Conservation (phyloP, 2,888 invertebrate genomes). For the Alcis repandata region DNA sequence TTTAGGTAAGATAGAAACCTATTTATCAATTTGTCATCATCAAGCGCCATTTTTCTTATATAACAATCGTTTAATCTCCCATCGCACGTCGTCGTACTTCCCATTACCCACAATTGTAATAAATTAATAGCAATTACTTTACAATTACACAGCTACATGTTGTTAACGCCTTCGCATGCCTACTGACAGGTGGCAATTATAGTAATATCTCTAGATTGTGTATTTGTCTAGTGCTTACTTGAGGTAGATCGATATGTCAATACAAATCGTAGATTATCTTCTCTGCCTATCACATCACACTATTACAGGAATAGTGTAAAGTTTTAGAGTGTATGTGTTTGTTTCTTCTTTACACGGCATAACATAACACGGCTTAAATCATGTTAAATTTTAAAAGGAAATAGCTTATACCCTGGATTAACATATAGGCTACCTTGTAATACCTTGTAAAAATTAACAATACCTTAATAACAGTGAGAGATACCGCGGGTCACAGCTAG, state of each 20-base stretch:
- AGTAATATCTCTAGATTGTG: too few species aligned
- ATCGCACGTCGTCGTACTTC: background rate
- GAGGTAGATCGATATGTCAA: background rate
- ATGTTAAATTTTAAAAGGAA: too few species aligned
- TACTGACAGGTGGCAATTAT: slow-evolving; percentile 10
- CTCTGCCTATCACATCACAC: background rate
- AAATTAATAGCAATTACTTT: slow-evolving; percentile 8
- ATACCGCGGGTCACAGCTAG: too few species aligned
- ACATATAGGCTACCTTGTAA: too few species aligned
- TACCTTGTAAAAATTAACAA: too few species aligned
- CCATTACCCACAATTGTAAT: background rate
- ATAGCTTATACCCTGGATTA: too few species aligned
- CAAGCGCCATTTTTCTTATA: background rate
- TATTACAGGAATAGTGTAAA: background rate
- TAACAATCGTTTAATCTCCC: slow-evolving; percentile 1
- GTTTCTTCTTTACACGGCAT: too few species aligned
- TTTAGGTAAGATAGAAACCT: background rate
- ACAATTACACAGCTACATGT: background rate
- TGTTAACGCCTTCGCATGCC: slow-evolving; percentile 3
- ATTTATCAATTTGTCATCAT: background rate
- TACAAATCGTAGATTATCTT: background rate
- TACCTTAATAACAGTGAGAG: too few species aligned
- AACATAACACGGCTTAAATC: too few species aligned
- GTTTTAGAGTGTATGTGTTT: too few species aligned
- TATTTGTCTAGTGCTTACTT: background rate